Base-by-base conservation (phyloP, 2,113 vertebrate genomes). In the Gobiocypris rarus region DNA sequence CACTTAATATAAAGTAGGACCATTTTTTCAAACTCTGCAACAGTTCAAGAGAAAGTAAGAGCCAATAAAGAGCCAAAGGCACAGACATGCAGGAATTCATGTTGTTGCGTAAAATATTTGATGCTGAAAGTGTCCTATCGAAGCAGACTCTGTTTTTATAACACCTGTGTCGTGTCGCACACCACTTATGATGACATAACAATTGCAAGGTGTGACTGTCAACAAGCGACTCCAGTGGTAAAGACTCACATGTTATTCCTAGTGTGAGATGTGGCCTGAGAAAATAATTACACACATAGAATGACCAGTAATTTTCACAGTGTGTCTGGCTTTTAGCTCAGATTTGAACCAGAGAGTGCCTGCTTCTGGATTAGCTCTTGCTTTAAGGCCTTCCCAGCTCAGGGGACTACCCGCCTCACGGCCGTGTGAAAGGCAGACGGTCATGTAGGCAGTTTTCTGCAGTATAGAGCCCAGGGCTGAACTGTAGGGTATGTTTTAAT, bases 401-500 rank as follows among this genome's bases (percentile, higher is more conserved):
- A 19, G 13, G 84, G 74, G 74, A 85, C 24, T 17, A 75, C 14
- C 38, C 24, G 58, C 71, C 81, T 84, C 73, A 86, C 3, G 52
- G 31, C 48, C 22, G 41, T 54, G 52, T 54, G 52, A 54, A 54
- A 38, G 70, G 15, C 38, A 31, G 52, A 41, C 28, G 19, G 69
- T 58, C 58, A 59, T 34, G 82, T 48, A 28, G 67, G 45, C 43
- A 50, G 63, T 85, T 54, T 77, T 54, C 76, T 59, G 69, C 56
- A 19, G 79, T 41, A 75, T n/a, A 75, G 24, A 54, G 87, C 87
- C 86, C 87, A 73, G 54, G 87, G 84, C 87, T 86, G 65, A 87
- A 87, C 87, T 86, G 77, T 85, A 65, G 87, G 87, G 77, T 50
- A 85, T 50, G 73, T 84, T 88, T 88, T 88, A 89, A 90, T 88